phyloP scores from a whole-genome alignment of 2,797 vertebrate genomes.

The Pseudomugil gertrudae region DNA sequence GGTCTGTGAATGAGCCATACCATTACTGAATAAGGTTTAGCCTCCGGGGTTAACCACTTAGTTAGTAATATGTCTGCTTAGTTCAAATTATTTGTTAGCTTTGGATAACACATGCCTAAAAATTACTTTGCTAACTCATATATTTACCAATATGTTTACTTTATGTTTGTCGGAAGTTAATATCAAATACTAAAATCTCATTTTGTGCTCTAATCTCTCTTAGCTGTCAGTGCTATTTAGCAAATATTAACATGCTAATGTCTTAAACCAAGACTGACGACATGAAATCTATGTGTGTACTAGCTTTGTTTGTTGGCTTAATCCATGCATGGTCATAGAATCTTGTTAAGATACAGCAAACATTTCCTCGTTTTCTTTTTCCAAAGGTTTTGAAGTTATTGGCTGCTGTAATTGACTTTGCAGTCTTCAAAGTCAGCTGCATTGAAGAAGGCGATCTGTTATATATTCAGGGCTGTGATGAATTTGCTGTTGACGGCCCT shows the following conservation, averaged over 20 bases:
- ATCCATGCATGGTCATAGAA: background rate
- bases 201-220: background rate
- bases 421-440: constrained; percentile 23
- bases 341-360: background rate
- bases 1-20: background rate
- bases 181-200: background rate
- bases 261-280: background rate
- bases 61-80: constrained; percentile 31
- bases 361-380: background rate
- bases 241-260: background rate
- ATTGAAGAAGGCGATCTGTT: constrained; percentile 14
- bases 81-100: constrained; percentile 8
- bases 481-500: constrained; percentile 6
- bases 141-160: background rate
- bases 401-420: constrained; percentile 15
- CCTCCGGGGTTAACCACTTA: constrained; percentile 26
- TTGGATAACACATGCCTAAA: background rate
- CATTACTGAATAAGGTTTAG: constrained; percentile 56
- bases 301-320: background rate
- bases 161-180: background rate
- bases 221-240: background rate
- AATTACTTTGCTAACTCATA: constrained; percentile 25
- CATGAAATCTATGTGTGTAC: background rate
- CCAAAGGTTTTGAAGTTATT: background rate
- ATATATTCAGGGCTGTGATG: constrained; percentile 17